Base-by-base conservation (phyloP, 1,140 invertebrate species). In the Aleiodes sp. region DNA sequence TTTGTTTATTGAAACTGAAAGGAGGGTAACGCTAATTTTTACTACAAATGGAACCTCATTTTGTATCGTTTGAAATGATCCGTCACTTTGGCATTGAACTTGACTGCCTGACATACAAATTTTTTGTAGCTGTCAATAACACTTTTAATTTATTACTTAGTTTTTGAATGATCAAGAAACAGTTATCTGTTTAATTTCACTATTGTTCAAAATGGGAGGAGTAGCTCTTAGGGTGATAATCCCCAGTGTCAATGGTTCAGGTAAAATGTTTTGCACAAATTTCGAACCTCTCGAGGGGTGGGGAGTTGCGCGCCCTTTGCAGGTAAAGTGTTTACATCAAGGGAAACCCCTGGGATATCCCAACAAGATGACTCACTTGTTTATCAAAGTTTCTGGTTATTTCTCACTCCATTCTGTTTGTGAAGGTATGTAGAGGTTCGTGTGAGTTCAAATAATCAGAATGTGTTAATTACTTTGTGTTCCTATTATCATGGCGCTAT, bases 251-350 rank as follows among this genome's bases (percentile, higher is more conserved):
- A 24, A 52, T 9, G 46, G 46, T 24, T 9, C 46, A 52, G 46
- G 46, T 52, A 52, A 24, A 21, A 10, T 52, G 19, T 52, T 52
- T 21, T 24, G 46, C 46, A 24, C 46, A 16, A 24, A 52, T 1
- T 7, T 21, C 2, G 1, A 21, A 24, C 21, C 46, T 21, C 41
- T 9, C 16, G 4, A 21, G 46, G 46, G 0, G 4, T 2, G 4
- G 46, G 46, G 46, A 0, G 4, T 2, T 52, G 3, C 1, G 39
- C 12, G n/a, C 21, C 21, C 16, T 52, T 52, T 52, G 21, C 46
- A 52, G 46, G 46, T 52, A 52, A 43, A 43, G 46, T 52, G 46
- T 52, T 52, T 26, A 52, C 46, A 21, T 9, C 46, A 6, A 10
- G 21, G 2, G 46, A 19, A 19, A 35, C 31, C 10, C 41, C 16